Evolutionary conservation across 2,888 invertebrate species (phyloP).

Genomic region (Disparrhopalites patrizii): DNA sequence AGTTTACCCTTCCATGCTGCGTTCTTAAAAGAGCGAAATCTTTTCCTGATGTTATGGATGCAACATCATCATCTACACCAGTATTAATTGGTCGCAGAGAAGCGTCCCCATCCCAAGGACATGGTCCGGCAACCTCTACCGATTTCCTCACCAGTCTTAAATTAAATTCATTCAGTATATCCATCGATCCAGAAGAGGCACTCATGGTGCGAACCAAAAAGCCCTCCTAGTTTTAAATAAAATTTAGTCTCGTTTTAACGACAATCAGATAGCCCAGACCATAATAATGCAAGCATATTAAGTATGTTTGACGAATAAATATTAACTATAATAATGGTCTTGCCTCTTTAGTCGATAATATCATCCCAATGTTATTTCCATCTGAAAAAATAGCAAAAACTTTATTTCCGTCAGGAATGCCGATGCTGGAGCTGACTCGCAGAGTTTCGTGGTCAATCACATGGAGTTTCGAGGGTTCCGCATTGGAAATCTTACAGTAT

Average conservation of each 20-base stretch:
- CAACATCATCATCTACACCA: constrained; percentile 72
- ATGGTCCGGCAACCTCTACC: constrained; percentile 69
- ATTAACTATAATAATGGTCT: constrained; percentile 51
- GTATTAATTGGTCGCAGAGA: constrained; percentile 53
- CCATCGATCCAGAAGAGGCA: constrained; percentile 50
- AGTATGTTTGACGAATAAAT: no score
- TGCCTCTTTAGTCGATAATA: constrained; percentile 75
- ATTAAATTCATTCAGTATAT: constrained; percentile 62
- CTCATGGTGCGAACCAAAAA: constrained; percentile 70
- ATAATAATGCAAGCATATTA: neutral
- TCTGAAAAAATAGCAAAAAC: constrained; percentile 67
- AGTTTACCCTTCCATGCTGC: constrained; percentile 70
- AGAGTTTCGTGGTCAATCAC: constrained; percentile 57
- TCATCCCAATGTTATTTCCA: constrained; percentile 72
- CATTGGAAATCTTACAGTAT: constrained; percentile 58
- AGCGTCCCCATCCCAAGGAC: constrained; percentile 67
- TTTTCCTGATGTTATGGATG: constrained; percentile 75
- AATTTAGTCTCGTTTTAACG: no score
- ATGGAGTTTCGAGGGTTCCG: constrained; percentile 57
- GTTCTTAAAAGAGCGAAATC: constrained; percentile 84
- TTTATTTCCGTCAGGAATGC: constrained; percentile 49
- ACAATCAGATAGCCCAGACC: neutral
- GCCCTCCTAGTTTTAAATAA: constrained; percentile 66
- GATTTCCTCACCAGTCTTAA: constrained; percentile 74
- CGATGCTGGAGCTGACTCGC: constrained; percentile 35